phyloP scores from a whole-genome alignment of 1,140 invertebrate species.

The Cotesia chilonis region DNA sequence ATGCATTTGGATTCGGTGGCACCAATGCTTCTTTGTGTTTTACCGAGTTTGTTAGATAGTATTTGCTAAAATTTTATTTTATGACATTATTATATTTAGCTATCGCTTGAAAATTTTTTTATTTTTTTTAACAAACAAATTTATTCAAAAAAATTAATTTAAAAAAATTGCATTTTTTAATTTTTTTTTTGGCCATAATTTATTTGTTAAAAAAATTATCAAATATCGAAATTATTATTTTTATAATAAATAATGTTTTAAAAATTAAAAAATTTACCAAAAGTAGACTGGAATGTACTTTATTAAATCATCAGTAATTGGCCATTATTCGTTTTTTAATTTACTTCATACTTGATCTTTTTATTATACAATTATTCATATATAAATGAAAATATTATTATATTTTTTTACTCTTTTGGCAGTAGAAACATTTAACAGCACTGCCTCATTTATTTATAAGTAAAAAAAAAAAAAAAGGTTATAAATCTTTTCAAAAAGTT shows the following conservation, averaged over 20 bases:
- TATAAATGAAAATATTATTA: slow-evolving; percentile 5
- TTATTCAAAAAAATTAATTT: too few species aligned
- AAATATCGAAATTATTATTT: too few species aligned
- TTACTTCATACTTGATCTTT: slow-evolving; percentile 20
- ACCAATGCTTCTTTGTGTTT: slow-evolving; percentile 94
- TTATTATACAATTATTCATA: slow-evolving; percentile 31
- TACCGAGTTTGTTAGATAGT: slow-evolving; percentile 54
- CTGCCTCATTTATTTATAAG: not conserved
- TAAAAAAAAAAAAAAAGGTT: slow-evolving; percentile 1
- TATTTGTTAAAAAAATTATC: too few species aligned
- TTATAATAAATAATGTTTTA: too few species aligned
- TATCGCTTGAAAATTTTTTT: too few species aligned
- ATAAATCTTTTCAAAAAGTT: not conserved
- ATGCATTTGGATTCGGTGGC: slow-evolving; percentile 99
- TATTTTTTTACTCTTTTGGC: not conserved
- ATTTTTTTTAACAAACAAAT: too few species aligned
- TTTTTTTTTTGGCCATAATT: slow-evolving; percentile 18
- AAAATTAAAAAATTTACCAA: slow-evolving; percentile 33
- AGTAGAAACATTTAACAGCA: slow-evolving; percentile 6
- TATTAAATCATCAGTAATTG: slow-evolving; percentile 55
- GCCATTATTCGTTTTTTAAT: slow-evolving; percentile 28
- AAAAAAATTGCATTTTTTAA: not conserved
- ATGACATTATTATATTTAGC: not conserved
- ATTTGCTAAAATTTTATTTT: not conserved
- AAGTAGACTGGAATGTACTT: slow-evolving; percentile 60